These are phyloP conservation scores for Osedax frankpressi DNA, from an alignment of 2,888 invertebrate species.

Conservation along the genomic window DNA sequence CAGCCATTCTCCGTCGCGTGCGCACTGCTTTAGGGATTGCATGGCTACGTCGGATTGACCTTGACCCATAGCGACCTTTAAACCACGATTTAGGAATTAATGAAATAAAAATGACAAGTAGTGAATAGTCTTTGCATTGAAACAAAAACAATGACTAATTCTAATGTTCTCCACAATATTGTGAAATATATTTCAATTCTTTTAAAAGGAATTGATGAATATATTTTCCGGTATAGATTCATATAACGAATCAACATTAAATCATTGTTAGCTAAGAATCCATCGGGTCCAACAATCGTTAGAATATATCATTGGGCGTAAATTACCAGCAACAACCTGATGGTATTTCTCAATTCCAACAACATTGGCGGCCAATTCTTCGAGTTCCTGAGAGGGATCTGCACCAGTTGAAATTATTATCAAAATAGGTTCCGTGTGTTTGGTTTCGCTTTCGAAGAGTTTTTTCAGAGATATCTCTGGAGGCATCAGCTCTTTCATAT, in stretches of 20 bases:
- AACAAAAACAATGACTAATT: too few species aligned
- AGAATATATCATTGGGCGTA: not conserved
- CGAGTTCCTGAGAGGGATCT: constrained; percentile 74
- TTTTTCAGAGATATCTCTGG: constrained; percentile 53
- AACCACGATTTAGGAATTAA: too few species aligned
- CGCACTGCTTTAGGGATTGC: constrained; percentile 52
- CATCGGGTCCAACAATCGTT: not conserved
- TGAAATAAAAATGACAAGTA: too few species aligned
- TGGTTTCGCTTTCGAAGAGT: constrained; percentile 52
- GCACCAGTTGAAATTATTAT: constrained; percentile 75
- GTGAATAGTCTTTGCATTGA: too few species aligned
- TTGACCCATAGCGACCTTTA: constrained; percentile 70
- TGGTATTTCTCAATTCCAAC: constrained; percentile 50
- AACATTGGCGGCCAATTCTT: constrained; percentile 53
- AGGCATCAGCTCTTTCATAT: constrained; percentile 52
- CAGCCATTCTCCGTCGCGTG: constrained; percentile 60
- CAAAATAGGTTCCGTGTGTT: constrained; percentile 60
- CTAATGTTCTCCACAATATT: too few species aligned
- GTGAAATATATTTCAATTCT: too few species aligned
- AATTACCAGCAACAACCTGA: constrained; percentile 48
- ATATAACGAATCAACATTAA: not conserved
- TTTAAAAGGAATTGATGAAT: too few species aligned
- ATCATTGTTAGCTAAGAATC: too few species aligned
- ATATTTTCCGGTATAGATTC: too few species aligned
- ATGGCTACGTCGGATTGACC: constrained; percentile 60